Evolutionary conservation across 2,888 invertebrate genomes (phyloP).

Genomic region (Synanthedon tipuliformis): DNA sequence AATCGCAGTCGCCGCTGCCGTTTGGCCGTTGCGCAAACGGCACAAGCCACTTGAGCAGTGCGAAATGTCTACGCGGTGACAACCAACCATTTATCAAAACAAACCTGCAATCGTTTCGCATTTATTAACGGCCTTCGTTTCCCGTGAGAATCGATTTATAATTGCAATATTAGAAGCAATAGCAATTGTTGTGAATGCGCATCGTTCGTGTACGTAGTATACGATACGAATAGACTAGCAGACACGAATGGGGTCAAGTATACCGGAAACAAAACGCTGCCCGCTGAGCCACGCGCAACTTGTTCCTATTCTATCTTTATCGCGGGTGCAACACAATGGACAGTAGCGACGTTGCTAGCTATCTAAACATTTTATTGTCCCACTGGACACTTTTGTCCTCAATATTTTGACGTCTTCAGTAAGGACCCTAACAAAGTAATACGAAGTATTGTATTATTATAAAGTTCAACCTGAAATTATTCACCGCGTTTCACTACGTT

Average conservation of each 20-base stretch:
- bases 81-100: constrained; percentile 37
- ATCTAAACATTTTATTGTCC: not conserved
- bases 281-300: constrained; percentile 42
- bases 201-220: constrained; percentile 10
- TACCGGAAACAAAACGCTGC: constrained; percentile 49
- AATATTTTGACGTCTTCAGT: not conserved
- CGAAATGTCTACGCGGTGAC: constrained; percentile 16
- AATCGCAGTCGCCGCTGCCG: not conserved
- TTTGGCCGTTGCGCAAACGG: not conserved
- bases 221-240: constrained; percentile 27
- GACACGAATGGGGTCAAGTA: constrained; percentile 55
- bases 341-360: not conserved
- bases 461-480: not conserved
- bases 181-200: constrained; percentile 4
- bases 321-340: constrained; percentile 31
- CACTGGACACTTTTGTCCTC: not conserved
- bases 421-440: not conserved
- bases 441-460: not conserved
- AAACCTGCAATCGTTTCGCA: constrained; percentile 19
- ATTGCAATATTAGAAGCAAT: constrained; percentile 2
- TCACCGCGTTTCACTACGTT: too few relatives aligned
- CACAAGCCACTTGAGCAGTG: not conserved
- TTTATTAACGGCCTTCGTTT: constrained; percentile 12
- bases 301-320: constrained; percentile 47
- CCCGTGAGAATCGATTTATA: constrained; percentile 28